Evolutionary conservation across 2,888 invertebrate genomes (phyloP).

Genomic region (Drosophila siamana): DNA sequence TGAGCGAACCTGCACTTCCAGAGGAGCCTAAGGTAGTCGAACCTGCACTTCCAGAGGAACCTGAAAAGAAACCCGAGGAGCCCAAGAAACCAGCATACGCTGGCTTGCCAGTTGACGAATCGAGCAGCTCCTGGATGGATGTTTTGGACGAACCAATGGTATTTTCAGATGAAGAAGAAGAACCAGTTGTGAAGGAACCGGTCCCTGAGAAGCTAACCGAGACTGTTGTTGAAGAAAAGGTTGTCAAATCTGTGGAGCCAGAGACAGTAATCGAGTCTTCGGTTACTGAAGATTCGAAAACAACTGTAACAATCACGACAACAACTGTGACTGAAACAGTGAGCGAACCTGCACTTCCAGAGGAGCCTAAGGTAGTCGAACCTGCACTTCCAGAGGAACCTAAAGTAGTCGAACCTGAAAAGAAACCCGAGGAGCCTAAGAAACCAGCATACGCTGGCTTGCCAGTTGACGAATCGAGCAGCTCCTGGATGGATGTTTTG

Average conservation of each 20-base stretch:
- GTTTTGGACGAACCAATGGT: constrained; percentile 83
- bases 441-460: constrained; percentile 7
- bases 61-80: constrained; percentile 30
- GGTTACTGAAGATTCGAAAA: background rate
- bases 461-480: constrained; percentile 5
- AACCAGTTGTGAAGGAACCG: background rate
- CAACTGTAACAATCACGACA: constrained; percentile 23
- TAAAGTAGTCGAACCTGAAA: constrained; percentile 17
- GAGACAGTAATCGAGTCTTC: background rate
- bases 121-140: constrained; percentile 68
- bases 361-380: constrained; percentile 4
- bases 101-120: constrained; percentile 67
- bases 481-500: constrained; percentile 8
- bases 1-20: background rate
- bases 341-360: background rate
- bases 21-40: constrained; percentile 7
- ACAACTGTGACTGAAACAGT: constrained; percentile 25
- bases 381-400: no score
- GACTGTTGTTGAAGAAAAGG: constrained; percentile 1
- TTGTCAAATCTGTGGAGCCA: background rate
- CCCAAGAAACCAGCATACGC: constrained; percentile 61
- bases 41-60: background rate
- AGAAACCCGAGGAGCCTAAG: constrained; percentile 1
- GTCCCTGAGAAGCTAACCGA: background rate
- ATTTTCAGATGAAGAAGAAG: constrained; percentile 73